These are phyloP conservation scores for Diogma glabrata DNA, from an alignment of 2,888 invertebrate genomes.

Conservation along the genomic window DNA sequence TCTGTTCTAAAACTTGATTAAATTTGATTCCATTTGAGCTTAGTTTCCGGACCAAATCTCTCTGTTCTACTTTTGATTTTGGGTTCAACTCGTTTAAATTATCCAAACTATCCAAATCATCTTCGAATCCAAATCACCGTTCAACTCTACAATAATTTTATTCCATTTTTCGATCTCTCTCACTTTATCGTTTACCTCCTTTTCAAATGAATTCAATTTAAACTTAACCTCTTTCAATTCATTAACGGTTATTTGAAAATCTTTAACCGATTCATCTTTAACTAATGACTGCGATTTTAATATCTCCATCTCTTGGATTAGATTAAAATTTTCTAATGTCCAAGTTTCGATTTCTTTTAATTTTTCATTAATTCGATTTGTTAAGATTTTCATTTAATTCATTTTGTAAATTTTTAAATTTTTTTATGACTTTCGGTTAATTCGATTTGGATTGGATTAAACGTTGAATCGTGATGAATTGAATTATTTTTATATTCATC, in stretches of 20 bases:
- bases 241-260: conserved; percentile 16
- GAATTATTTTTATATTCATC: conserved; percentile 29
- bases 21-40: conserved; percentile 45
- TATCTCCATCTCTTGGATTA: too few species aligned
- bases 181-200: conserved; percentile 34
- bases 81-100: conserved; percentile 34
- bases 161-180: conserved; percentile 38
- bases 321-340: conserved; percentile 13
- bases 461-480: too few species aligned
- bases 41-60: conserved; percentile 46
- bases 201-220: conserved; percentile 34
- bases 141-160: conserved; percentile 24
- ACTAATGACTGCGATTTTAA: conserved; percentile 23
- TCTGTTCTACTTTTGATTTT: conserved; percentile 41
- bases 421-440: too few species aligned
- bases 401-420: too few species aligned
- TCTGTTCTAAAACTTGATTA: conserved; percentile 42
- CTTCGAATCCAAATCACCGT: conserved; percentile 14
- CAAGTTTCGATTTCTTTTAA: not conserved
- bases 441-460: too few species aligned
- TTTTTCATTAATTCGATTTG: conserved; percentile 23
- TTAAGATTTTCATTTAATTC: too few species aligned
- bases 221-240: conserved; percentile 35
- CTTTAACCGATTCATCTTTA: conserved; percentile 26
- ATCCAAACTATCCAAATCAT: conserved; percentile 31